Evolutionary conservation across 2,797 vertebrate genomes (phyloP), one percentile per base, ranked within the genome.

Genomic region (Oophaga sylvatica): DNA sequence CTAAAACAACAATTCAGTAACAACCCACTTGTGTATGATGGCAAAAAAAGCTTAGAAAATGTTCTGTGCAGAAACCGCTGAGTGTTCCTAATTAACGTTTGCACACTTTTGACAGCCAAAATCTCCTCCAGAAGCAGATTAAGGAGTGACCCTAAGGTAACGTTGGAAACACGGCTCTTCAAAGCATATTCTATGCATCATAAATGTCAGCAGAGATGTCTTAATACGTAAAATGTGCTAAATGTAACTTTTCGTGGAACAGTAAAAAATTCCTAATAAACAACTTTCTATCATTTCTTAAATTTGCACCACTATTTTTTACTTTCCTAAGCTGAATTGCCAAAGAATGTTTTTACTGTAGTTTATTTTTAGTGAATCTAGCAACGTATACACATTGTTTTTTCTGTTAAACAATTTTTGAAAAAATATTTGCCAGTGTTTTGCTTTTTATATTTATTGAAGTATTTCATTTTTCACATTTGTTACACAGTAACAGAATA

Each of bases 1-100:
- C 73, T 88, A 79, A 88, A 88, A 84, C 65, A 88, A 84, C 76
- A 84, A 75, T 88, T 88, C 81, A 88, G 56, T 80, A 88, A 88
- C 87, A 88, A 80, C 81, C 65, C 87, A 80, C 81, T 80, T 63
- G 81, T 88, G 81, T 84, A 87, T 83, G 75, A 75, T 88, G 81
- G 75, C 63, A 60, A 80, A 71, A 83, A 70, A 22, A 41, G 62
- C 73, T 60, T 68, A 31, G 62, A 79, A 81, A 68, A 35, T 77
- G 59, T 87, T 87, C 68, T 87, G 80, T 57, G 56, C 35, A 87
- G 57, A 84, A 88, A 84, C 10, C 59, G 81, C 87, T 88, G 81
- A 88, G 81, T 70, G 20, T 73, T 56, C 22, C 81, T 84, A 84
- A 84, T 80, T 88, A 80, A 59, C 56, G 57, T 71, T 87, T 87